Base-by-base conservation (phyloP, 2,113 vertebrate genomes). In the Chloropsis hardwickii region DNA sequence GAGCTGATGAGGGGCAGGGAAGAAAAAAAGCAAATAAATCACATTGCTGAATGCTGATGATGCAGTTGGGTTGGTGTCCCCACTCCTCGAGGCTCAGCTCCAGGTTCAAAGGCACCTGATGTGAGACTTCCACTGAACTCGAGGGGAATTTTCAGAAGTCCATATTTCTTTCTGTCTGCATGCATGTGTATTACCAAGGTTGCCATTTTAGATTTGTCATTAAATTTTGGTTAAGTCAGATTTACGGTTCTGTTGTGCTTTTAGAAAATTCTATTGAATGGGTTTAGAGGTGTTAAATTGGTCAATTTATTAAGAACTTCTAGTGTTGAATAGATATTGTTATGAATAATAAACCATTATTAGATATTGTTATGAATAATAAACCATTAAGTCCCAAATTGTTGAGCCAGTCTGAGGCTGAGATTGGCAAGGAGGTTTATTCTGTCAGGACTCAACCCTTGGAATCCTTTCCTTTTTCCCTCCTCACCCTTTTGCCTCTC, bases 231-330 rank as follows among this genome's bases (percentile, higher is more conserved):
- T 31, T 4, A 27, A 76, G 21, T 40, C 0, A 0, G 29, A 67
- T 61, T 45, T 23, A 12, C 11, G n/a, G 53, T 23, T 53, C 12
- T 60, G 45, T 25, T 18, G 9, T 0, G 0, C 24, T 47, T 18
- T 15, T 1, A 14, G 39, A 60, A 67, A 61, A 35, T n/a, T 29
- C 28, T 7, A 14, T 3, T 35, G 61, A 67, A 47, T n/a, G 0
- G 0, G 17, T 31, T 40, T 14, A 22, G 18, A 67, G n/a, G 11
- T 19, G 21, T 27, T 27, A 25, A 47, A 47, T 74, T 11, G 23
- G 24, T 22, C 54, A 40, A 2, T 42, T 42, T 19, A 61, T 61
- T 31, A 69, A 54, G 21, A 61, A 29, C 11, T 53, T 9, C 28
- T 27, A 6, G 7, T 27, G 21, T 31, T 67, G 47, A 47, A 54